These are phyloP conservation scores for Sinotaia quadrata DNA, from an alignment of 2,888 invertebrate genomes.

Conservation along the genomic window DNA sequence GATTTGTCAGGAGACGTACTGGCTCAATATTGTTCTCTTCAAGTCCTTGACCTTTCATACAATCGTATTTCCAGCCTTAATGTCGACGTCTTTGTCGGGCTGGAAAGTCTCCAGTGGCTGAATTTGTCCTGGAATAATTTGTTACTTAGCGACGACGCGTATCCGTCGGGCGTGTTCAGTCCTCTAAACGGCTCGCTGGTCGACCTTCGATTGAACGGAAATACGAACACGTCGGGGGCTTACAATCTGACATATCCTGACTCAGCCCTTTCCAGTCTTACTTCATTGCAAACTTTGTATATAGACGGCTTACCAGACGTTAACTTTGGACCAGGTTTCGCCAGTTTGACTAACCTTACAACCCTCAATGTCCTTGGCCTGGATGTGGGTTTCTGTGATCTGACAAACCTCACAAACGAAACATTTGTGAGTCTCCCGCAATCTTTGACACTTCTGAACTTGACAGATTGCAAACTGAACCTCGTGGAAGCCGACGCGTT, in stretches of 20 bases:
- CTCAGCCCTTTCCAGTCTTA: conserved; percentile 16
- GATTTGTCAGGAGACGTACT: conserved; percentile 7
- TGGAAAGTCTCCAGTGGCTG: conserved; percentile 1
- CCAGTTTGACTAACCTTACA: conserved; percentile 7
- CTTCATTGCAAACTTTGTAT: conserved; percentile 1
- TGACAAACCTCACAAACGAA: conserved; percentile 5
- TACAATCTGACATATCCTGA: conserved; percentile 21
- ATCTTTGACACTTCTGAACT: conserved; percentile 17
- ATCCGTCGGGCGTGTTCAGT: not conserved
- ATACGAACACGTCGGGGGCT: not conserved
- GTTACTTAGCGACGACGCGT: not conserved
- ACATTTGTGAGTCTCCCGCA: conserved; percentile 17
- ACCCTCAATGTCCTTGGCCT: conserved; percentile 12
- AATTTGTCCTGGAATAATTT: conserved; percentile 17
- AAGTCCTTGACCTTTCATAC: conserved; percentile 5
- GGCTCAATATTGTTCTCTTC: not conserved
- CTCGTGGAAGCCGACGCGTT: conserved; percentile 11
- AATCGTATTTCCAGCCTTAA: conserved; percentile 15
- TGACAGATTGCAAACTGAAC: conserved; percentile 20
- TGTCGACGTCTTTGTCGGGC: conserved; percentile 3
- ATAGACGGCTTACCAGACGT: conserved; percentile 23
- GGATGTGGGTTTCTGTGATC: conserved; percentile 15
- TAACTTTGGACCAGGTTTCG: conserved; percentile 25
- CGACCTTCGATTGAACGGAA: conserved; percentile 13
- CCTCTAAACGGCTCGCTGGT: not conserved